These are phyloP conservation scores for Rhopilema esculentum DNA, from an alignment of 30 jellyfish, hydroid and myxozoan genomes.

Conservation along the genomic window DNA sequence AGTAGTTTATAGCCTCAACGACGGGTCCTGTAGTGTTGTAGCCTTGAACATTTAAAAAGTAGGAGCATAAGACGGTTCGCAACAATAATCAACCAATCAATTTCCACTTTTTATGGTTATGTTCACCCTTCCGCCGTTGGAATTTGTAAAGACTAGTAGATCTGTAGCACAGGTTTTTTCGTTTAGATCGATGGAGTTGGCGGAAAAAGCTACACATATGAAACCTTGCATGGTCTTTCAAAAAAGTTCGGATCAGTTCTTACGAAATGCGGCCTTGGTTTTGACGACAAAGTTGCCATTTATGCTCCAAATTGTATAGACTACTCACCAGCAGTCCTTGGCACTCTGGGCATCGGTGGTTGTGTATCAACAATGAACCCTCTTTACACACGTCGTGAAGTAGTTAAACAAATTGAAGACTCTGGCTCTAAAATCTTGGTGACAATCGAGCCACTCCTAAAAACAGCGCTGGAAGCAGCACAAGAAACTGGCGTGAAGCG, in stretches of 20 bases:
- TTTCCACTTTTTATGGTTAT: too few relatives aligned
- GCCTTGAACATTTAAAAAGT: too few relatives aligned
- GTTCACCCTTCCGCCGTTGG: too few relatives aligned
- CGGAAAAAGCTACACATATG: conserved; percentile 60
- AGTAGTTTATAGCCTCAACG: too few relatives aligned
- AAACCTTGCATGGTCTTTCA: conserved; percentile 30
- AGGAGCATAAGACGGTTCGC: too few relatives aligned
- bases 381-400: conserved; percentile 69
- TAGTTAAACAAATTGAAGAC: conserved; percentile 70
- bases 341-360: conserved; percentile 75
- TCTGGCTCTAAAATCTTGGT: conserved; percentile 67
- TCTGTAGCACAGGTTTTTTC: not conserved
- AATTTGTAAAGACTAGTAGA: too few relatives aligned
- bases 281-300: conserved; percentile 59
- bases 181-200: conserved; percentile 79
- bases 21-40: too few relatives aligned
- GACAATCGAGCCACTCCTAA: conserved; percentile 54
- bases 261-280: conserved; percentile 27
- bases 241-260: conserved; percentile 66
- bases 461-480: conserved; percentile 71
- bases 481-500: conserved; percentile 65
- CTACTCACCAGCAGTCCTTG: conserved; percentile 64
- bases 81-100: too few relatives aligned
- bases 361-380: conserved; percentile 80
- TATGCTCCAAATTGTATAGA: conserved; percentile 77